Evolutionary conservation across 2,888 invertebrate species (phyloP), one percentile per base, ranked within the genome.

Genomic region (Ecliptopera silaceata): DNA sequence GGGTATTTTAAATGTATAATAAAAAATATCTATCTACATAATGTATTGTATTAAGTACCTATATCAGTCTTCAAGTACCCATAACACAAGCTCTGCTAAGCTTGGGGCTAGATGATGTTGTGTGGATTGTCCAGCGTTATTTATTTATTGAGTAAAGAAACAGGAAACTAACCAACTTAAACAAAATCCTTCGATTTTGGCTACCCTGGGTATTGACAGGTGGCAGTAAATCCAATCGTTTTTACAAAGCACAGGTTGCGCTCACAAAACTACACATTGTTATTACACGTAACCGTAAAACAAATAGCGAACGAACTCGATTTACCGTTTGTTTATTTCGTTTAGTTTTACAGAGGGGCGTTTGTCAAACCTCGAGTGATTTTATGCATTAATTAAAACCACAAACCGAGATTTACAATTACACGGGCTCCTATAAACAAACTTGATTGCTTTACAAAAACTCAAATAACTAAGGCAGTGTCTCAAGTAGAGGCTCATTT

Each of bases 361-460:
- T 70, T 70, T 73, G 70, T 81, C 82, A 84, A 82, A 84, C 66
- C 72, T 68, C 75, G 77, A 82, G 82, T 83, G 86, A 88, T 88
- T 87, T 80, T 72, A 83, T 83, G 85, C 81, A 85, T 88, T 89
- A 89, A 90, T 89, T 87, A 88, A 79, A 82, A 82, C 85, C 86
- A 80, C 89, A 86, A 80, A 86, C 80, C 82, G 83, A 84, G 88
- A 90, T 89, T 91, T 84, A 89, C 88, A 90, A 89, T 88, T 88
- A 90, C 88, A 89, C 80, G 74, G 79, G 73, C 79, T 83, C 75
- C 82, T 86, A 85, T 91, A 90, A 90, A 90, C 90, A 90, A 90
- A 88, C 88, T 90, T 88, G 90, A 91, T 90, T 89, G 89, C 89
- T 89, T 90, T 90, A 91, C 89, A 91, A 91, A 91, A 91, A 90